Conservation (phyloP, 2,888 invertebrate genomes). For the Helobdella robusta region DNA sequence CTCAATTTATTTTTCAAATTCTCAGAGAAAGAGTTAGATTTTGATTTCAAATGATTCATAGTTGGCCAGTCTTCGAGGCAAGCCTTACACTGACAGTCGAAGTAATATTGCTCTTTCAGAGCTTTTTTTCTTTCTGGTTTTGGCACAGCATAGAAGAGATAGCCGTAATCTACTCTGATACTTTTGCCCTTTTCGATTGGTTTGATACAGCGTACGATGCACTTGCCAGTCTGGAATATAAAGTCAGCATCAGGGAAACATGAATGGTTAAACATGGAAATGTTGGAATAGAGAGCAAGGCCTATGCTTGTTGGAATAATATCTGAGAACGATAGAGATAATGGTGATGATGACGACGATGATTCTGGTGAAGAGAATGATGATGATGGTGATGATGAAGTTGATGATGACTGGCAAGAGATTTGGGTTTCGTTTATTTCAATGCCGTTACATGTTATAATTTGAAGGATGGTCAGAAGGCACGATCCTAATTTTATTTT, state of each 20-base stretch:
- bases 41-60: conserved; percentile 13
- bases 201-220: conserved; percentile 61
- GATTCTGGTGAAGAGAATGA: too few species aligned
- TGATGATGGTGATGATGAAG: too few species aligned
- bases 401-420: too few species aligned
- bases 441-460: conserved; percentile 35
- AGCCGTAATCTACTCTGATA: conserved; percentile 71
- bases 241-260: conserved; percentile 59
- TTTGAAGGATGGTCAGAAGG: conserved; percentile 33
- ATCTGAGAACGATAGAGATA: conserved; percentile 49
- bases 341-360: too few species aligned
- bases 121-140: conserved; percentile 57
- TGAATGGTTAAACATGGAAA: conserved; percentile 81
- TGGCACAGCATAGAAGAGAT: conserved; percentile 46
- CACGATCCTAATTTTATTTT: conserved; percentile 33
- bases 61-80: conserved; percentile 54
- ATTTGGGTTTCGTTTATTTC: conserved; percentile 48
- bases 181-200: conserved; percentile 44
- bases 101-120: conserved; percentile 65
- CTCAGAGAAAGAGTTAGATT: background rate
- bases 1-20: background rate
- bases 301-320: conserved; percentile 51
- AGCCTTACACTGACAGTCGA: conserved; percentile 65
- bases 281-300: conserved; percentile 71
- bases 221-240: conserved; percentile 62